Percentiles rank a stretch among this genome's conserved stretches.
These are phyloP conservation scores for Dendroctonus valens DNA, from an alignment of 1,140 invertebrate species.

Conservation along the genomic window DNA sequence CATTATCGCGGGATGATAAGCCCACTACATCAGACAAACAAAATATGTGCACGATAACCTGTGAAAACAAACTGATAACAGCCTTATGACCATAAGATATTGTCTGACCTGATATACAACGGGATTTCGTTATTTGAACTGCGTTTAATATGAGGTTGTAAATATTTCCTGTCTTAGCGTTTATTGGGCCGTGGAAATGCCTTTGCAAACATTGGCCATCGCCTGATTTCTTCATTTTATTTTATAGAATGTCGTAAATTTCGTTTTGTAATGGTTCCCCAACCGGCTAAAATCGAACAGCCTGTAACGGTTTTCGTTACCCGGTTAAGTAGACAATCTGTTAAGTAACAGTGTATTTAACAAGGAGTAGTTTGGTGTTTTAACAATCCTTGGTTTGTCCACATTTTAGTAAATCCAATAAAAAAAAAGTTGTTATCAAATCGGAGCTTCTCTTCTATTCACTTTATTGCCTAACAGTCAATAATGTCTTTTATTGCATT, in stretches of 20 bases:
- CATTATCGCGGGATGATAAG: constrained; percentile 24
- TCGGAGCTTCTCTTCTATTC: no score
- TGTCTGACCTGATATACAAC: constrained; percentile 37
- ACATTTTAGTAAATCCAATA: no score
- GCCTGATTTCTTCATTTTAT: constrained; percentile 18
- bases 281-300: no score
- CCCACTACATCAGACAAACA: constrained; percentile 34
- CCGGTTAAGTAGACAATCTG: no score
- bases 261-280: constrained; percentile 3
- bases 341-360: no score
- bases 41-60: constrained; percentile 35
- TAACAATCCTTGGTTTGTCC: no score
- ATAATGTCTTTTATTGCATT: no score
- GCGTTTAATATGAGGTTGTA: constrained; percentile 26
- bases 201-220: constrained; percentile 23
- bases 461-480: no score
- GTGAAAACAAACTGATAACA: constrained; percentile 35
- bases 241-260: constrained; percentile 12
- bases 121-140: constrained; percentile 33
- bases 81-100: constrained; percentile 36
- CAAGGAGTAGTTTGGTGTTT: no score
- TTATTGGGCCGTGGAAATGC: constrained; percentile 25
- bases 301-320: no score
- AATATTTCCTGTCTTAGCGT: constrained; percentile 32
- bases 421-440: no score